Conservation (phyloP, 1,140 invertebrate genomes). For the Akabosia matsudoensis region DNA sequence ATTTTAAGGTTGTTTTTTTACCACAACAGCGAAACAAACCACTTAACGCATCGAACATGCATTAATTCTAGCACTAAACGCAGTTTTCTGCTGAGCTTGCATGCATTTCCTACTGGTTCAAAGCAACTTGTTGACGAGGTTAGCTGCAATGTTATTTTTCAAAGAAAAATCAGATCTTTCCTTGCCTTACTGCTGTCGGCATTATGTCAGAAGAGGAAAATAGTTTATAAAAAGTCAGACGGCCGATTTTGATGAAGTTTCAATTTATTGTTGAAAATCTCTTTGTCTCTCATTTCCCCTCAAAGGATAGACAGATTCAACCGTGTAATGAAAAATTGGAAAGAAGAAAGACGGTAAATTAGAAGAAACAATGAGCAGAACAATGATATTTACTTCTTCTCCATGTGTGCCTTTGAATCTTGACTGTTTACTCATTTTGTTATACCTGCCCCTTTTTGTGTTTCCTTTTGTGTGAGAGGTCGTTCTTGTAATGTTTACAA, state of each 20-base stretch:
- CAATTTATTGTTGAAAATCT: not conserved
- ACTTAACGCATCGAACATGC: constrained; percentile 1
- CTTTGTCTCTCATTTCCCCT: not conserved
- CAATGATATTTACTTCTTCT: constrained; percentile 14
- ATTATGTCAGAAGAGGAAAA: not conserved
- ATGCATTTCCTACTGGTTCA: not conserved
- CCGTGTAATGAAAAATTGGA: not conserved
- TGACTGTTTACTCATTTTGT: not conserved
- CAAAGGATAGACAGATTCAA: not conserved
- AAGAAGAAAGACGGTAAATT: not conserved
- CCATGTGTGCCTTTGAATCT: not conserved
- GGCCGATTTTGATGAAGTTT: constrained; percentile 8
- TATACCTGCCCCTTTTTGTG: not conserved
- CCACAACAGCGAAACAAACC: not conserved
- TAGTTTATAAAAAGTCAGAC: not conserved
- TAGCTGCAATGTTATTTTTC: not conserved
- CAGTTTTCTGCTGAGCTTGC: not conserved
- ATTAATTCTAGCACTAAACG: not conserved
- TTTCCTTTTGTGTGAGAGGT: not conserved
- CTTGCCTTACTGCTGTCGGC: not conserved
- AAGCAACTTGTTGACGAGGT: not conserved
- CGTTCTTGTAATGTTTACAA: too few relatives aligned
- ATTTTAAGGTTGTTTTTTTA: too few relatives aligned
- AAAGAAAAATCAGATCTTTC: not conserved
- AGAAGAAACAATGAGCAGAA: not conserved